Percentiles rank a stretch among this genome's conserved stretches.
These are phyloP conservation scores for Lithodes maja DNA, from an alignment of 2,888 invertebrate species.

Conservation along the genomic window DNA sequence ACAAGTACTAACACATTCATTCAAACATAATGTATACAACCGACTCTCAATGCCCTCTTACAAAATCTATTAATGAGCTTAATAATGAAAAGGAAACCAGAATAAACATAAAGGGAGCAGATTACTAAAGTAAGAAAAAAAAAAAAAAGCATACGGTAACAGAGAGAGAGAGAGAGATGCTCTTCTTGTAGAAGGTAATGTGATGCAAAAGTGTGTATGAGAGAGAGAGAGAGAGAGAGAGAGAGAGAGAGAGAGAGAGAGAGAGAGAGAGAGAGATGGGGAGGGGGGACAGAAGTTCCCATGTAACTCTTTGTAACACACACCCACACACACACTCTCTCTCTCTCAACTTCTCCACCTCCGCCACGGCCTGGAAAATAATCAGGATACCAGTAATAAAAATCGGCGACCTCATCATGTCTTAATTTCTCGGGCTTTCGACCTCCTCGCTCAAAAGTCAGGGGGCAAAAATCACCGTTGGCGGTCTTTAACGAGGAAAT, in stretches of 20 bases:
- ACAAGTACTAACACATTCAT: too few species aligned
- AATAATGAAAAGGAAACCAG: too few species aligned
- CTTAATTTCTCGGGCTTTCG: neutral
- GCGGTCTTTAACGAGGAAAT: neutral
- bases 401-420: neutral
- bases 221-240: neutral
- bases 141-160: too few species aligned
- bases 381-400: neutral
- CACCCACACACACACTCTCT: neutral
- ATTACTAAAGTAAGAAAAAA: too few species aligned
- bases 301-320: too few species aligned
- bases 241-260: neutral
- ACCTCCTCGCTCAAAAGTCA: neutral
- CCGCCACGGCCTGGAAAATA: neutral
- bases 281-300: neutral
- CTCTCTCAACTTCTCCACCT: neutral
- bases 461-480: neutral
- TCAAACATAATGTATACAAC: too few species aligned
- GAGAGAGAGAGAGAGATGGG: neutral
- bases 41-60: too few species aligned
- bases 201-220: too few species aligned
- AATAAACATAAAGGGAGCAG: too few species aligned
- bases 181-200: too few species aligned
- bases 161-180: too few species aligned
- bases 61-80: too few species aligned